These are phyloP conservation scores for Axea sp. DNA, from an alignment of 2,888 invertebrate species.

Conservation along the genomic window DNA sequence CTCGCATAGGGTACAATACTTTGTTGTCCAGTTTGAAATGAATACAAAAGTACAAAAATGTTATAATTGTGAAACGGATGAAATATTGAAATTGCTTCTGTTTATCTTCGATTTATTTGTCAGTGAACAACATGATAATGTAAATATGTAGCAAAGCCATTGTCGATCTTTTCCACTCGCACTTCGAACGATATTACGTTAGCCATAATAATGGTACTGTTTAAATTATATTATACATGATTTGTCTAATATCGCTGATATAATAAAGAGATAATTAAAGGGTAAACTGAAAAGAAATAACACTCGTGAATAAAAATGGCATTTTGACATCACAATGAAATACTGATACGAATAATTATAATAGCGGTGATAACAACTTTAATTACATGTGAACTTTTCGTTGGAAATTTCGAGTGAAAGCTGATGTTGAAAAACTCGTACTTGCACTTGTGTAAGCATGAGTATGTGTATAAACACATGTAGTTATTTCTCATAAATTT, in stretches of 20 bases:
- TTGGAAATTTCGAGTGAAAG: slow-evolving; percentile 45
- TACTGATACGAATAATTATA: slow-evolving; percentile 57
- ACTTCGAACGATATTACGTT: slow-evolving; percentile 49
- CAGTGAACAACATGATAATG: slow-evolving; percentile 35
- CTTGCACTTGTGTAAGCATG: neutral
- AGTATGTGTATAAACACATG: slow-evolving; percentile 7
- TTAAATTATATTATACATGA: slow-evolving; percentile 41
- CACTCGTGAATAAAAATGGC: slow-evolving; percentile 28
- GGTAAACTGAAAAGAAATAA: slow-evolving; percentile 7
- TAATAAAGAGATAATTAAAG: slow-evolving; percentile 12
- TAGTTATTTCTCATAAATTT: slow-evolving; percentile 12
- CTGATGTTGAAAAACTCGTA: neutral
- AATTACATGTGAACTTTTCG: slow-evolving; percentile 49
- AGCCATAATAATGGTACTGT: slow-evolving; percentile 43
- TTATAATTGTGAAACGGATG: slow-evolving; percentile 35
- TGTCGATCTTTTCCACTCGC: slow-evolving; percentile 60
- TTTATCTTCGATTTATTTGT: slow-evolving; percentile 46
- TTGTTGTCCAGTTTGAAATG: slow-evolving; percentile 35
- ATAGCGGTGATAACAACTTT: slow-evolving; percentile 58
- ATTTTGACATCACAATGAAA: slow-evolving; percentile 53
- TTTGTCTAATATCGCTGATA: slow-evolving; percentile 29
- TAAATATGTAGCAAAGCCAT: slow-evolving; percentile 59
- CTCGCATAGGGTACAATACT: slow-evolving; percentile 18
- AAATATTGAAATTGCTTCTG: slow-evolving; percentile 36
- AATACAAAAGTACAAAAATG: slow-evolving; percentile 58